Evolutionary conservation across 1,140 invertebrate species (phyloP), one percentile per base, ranked within the genome.

Genomic region (Mycetomoellerius zeteki): DNA sequence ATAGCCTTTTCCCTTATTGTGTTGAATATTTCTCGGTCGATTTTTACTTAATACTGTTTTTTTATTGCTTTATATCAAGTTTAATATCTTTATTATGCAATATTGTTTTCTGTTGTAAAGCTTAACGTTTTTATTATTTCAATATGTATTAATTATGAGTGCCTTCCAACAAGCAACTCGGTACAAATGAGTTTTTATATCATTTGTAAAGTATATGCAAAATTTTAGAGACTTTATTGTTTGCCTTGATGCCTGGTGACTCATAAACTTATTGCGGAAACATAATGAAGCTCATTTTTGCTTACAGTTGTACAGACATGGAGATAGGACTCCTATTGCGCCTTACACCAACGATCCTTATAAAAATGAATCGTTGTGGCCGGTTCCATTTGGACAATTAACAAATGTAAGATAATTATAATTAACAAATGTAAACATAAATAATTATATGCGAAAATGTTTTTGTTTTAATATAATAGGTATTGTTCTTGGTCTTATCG

Each of bases 281-380:
- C 2, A 52, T 60, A 78, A 82, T 85, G 27, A 0, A 64, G 7
- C 43, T 69, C 86, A 80, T 50, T 73, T 76, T 78, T 43, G 12
- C 47, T 93, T 94, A 47, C 80, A 96, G 95, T 90, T 98, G 27
- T 98, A 96, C 93, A 96, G 98, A 80, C 98, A 99, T 96, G 98
- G 98, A 43, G 98, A 98, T 92, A 96, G 98, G 87, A 98, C 97
- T 33, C 98, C 98, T 0, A 94, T 98, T 4, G 92, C 96, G 65
- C 94, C 96, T 0, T 99, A 98, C 93, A 97, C 97, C 0, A 98
- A 95, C 33, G 98, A 99, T 95, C 97, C 97, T 0, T 97, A 97
- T 92, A 96, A 10, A 2, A 50, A 97, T 92, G 94, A 95, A 78
- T 96, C 96, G 12, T 94, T 95, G 60, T 98, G 98, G 98, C 96